Conservation (phyloP, 2,113 vertebrate species). For the Eonycteris spelaea region DNA sequence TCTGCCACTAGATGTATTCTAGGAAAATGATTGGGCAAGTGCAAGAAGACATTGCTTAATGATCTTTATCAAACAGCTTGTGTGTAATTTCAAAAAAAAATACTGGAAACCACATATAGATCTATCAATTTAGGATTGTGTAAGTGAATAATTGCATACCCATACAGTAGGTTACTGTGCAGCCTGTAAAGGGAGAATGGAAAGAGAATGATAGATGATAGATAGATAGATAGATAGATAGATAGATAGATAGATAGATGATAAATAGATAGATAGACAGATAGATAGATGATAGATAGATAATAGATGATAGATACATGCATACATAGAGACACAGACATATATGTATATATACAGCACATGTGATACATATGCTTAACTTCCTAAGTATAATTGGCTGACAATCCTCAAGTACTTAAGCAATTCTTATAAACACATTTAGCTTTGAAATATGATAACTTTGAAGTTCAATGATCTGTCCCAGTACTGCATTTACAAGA, state of each 20-base stretch:
- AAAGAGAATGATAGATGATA: neutral
- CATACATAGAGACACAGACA: neutral
- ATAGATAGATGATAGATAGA: neutral
- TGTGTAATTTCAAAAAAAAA: neutral
- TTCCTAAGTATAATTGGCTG: neutral
- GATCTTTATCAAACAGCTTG: neutral
- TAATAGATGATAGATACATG: neutral
- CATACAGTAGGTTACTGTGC: fast-evolving
- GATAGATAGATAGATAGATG: too few relatives aligned
- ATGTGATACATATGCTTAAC: neutral
- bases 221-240: neutral
- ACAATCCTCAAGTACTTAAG: neutral
- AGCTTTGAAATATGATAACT: neutral
- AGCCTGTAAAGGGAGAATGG: neutral
- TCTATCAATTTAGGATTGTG: neutral
- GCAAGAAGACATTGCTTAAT: fast-evolving
- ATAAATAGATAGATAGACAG: neutral
- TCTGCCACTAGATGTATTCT: neutral
- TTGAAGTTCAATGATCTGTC: neutral
- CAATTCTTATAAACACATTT: neutral
- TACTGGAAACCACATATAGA: neutral
- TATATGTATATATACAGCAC: neutral
- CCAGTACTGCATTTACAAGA: neutral
- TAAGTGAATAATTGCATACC: neutral
- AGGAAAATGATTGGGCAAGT: neutral